Percentiles rank a stretch among this genome's conserved stretches.
phyloP scores from a whole-genome alignment of 2,888 invertebrate genomes.

The Caenorhabditis wallacei region DNA sequence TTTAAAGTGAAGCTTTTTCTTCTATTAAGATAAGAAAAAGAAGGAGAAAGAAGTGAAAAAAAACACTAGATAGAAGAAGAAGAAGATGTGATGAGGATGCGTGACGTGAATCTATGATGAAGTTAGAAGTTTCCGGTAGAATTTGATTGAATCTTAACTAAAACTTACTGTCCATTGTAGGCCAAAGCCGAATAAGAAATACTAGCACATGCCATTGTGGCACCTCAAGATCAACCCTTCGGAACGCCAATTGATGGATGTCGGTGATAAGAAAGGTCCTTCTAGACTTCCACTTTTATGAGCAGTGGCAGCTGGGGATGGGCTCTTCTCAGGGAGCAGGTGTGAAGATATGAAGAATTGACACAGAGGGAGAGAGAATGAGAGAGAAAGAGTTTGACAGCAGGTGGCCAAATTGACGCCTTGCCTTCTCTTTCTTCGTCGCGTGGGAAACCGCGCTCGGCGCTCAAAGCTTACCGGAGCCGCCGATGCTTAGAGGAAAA shows the following conservation, averaged over 20 bases:
- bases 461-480: conserved; percentile 32
- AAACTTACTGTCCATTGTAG: conserved; percentile 76
- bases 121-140: conserved; percentile 44
- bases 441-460: conserved; percentile 67
- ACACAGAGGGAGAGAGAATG: conserved; percentile 10
- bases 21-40: conserved; percentile 38
- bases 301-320: conserved; percentile 22
- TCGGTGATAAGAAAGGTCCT: conserved; percentile 39
- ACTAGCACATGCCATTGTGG: conserved; percentile 72
- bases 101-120: conserved; percentile 55
- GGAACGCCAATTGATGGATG: conserved; percentile 32
- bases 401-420: conserved; percentile 59
- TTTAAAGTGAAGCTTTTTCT: conserved; percentile 53
- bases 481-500: conserved; percentile 27
- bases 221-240: background rate
- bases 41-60: conserved; percentile 28
- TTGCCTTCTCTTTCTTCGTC: conserved; percentile 51
- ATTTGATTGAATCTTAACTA: background rate
- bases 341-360: conserved; percentile 54
- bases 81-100: conserved; percentile 48
- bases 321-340: conserved; percentile 39
- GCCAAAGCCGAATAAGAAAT: conserved; percentile 75
- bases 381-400: conserved; percentile 36
- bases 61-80: conserved; percentile 19
- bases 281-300: conserved; percentile 34